Base-by-base conservation (phyloP, 2,113 vertebrate genomes). In the Myxocyprinus asiaticus region DNA sequence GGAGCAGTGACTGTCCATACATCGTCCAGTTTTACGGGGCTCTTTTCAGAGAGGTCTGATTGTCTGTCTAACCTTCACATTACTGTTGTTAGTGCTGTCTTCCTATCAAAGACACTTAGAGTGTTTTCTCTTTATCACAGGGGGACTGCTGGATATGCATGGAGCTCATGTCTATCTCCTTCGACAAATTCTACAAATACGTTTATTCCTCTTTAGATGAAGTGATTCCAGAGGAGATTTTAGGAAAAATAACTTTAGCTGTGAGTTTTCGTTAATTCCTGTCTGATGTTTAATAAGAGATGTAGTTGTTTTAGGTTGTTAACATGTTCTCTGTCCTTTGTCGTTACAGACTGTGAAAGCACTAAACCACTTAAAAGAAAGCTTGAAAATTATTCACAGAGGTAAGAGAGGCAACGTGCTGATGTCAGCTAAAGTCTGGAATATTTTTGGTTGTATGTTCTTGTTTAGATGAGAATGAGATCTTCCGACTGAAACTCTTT, bases 161-260 rank as follows among this genome's bases (percentile, higher is more conserved):
- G 97, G 98, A 99, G 91, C 97, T 99, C 84, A 99, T 99, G 98
- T 95, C 98, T 97, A 99, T 95, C 96, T 99, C 98, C 93, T 98
- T 99, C 91, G 98, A 99, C 95, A 99, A 99, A 95, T 99, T 99
- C 96, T 99, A 99, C 96, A 99, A 98, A 97, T 99, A 98, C 97
- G 96, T 99, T 93, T 99, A 99, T 95, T 97, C 96, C 94, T 92
- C 94, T 93, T 96, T 97, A 97, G 97, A 99, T 90, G 94, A 99
- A 81, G 96, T 99, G 95, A 99, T 99, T 97, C 98, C 98, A 93
- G 98, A 99, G 94, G 98, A 99, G 94, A 99, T 99, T 91, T 93
- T 99, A 94, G 98, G 98, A 89, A 99, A 98, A 96, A 98, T 99
- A 91, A 99, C 98, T 92, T 96, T 99, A 98, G 96, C 96, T 91